phyloP scores from a whole-genome alignment of 2,113 vertebrate species.

The Scomber scombrus region DNA sequence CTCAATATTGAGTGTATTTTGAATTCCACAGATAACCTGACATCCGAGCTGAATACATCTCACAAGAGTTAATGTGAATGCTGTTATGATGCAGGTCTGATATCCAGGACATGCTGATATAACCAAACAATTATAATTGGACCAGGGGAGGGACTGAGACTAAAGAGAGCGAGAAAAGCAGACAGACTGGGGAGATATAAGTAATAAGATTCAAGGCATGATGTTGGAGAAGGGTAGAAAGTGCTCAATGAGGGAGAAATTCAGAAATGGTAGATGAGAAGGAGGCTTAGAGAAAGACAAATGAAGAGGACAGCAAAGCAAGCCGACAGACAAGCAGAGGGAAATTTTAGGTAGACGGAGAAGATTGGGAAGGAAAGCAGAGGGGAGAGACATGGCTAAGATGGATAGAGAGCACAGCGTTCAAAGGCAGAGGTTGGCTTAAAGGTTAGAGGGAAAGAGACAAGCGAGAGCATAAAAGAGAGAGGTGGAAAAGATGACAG shows the following conservation, averaged over 20 bases:
- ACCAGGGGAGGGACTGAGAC: neutral
- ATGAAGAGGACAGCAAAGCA: conserved; percentile 63
- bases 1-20: neutral
- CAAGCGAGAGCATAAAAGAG: conserved; percentile 46
- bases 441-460: conserved; percentile 67
- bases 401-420: conserved; percentile 52
- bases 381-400: conserved; percentile 40
- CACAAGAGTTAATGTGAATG: neutral
- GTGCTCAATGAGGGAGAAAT: conserved; percentile 43
- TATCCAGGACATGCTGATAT: conserved; percentile 4
- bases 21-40: conserved; percentile 2
- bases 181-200: neutral
- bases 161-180: neutral
- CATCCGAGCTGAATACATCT: conserved; percentile 3
- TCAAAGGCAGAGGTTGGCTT: conserved; percentile 69
- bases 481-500: conserved; percentile 54
- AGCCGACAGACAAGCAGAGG: conserved; percentile 38
- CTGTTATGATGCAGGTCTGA: neutral
- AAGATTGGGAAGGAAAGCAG: conserved; percentile 53
- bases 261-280: conserved; percentile 48
- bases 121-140: conserved; percentile 1
- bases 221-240: conserved; percentile 39
- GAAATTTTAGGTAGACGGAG: conserved; percentile 60
- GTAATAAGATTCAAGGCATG: conserved; percentile 42
- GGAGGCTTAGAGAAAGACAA: conserved; percentile 52